Percentiles rank a stretch among this genome's conserved stretches.
These are phyloP conservation scores for Nannospalax galili DNA, from an alignment of 2,113 vertebrate genomes.

Conservation along the genomic window DNA sequence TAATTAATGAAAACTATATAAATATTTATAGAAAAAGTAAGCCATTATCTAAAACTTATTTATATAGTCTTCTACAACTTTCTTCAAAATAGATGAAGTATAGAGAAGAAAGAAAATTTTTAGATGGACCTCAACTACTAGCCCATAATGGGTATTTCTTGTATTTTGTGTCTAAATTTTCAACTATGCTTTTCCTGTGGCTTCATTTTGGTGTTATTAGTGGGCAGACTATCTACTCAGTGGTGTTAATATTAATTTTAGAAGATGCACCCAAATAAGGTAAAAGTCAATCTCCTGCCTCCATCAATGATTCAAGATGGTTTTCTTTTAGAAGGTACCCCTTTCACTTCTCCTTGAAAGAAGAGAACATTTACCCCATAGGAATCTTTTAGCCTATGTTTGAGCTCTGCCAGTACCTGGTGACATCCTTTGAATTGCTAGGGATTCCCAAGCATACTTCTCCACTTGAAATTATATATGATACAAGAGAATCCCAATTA, in stretches of 20 bases:
- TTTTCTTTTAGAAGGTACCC: neutral
- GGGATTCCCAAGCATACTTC: neutral
- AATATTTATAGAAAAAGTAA: constrained; percentile 32
- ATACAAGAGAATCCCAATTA: constrained; percentile 57
- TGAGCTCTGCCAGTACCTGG: neutral
- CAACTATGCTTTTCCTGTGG: constrained; percentile 15
- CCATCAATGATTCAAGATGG: neutral
- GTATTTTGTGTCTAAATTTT: constrained; percentile 51
- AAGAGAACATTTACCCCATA: neutral
- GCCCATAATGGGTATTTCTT: constrained; percentile 1
- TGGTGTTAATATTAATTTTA: constrained; percentile 43
- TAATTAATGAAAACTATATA: constrained; percentile 1
- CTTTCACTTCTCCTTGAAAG: constrained; percentile 40
- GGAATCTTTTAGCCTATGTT: neutral
- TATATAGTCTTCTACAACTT: neutral
- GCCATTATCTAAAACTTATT: constrained; percentile 25
- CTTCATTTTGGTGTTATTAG: constrained; percentile 43
- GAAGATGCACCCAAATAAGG: constrained; percentile 24
- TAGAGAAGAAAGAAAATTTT: constrained; percentile 52
- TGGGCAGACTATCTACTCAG: constrained; percentile 10
- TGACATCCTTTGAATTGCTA: neutral
- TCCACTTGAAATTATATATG: constrained; percentile 3
- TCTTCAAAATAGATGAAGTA: constrained; percentile 53
- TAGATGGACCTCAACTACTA: constrained; percentile 9
- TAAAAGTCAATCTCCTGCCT: neutral